A percentile compares a stretch with the other conserved stretches of the same genome.
phyloP scores from a whole-genome alignment of 2,888 invertebrate species.

The Temnothorax ravouxi region DNA sequence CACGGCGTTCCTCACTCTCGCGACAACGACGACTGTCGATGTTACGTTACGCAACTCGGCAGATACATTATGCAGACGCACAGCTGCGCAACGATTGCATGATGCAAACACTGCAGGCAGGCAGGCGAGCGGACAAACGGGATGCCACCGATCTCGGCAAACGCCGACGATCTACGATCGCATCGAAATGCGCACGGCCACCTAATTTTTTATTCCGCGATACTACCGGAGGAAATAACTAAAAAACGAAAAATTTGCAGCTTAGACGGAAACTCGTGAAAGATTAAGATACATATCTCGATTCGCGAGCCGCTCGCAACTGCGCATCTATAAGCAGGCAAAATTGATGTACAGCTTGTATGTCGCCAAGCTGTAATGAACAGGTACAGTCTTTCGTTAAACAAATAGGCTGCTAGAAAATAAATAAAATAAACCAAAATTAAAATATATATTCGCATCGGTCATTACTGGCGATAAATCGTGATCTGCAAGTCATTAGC shows the following conservation, averaged over 20 bases:
- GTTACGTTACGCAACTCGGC: constrained; percentile 17
- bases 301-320: background rate
- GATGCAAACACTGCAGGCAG: constrained; percentile 21
- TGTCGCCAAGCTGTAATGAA: background rate
- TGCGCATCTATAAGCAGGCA: background rate
- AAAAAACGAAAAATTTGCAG: background rate
- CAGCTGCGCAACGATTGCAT: constrained; percentile 16
- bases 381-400: background rate
- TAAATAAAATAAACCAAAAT: background rate
- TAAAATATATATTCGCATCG: too few relatives aligned
- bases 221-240: background rate
- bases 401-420: background rate
- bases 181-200: background rate
- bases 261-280: background rate
- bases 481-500: background rate
- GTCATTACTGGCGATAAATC: background rate
- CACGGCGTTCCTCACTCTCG: background rate
- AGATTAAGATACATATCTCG: background rate
- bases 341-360: background rate
- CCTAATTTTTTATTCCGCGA: background rate
- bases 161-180: background rate
- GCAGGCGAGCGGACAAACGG: background rate
- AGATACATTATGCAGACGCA: constrained; percentile 20
- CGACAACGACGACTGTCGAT: background rate
- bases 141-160: background rate